Evolutionary conservation across 2,113 vertebrate genomes (phyloP), one percentile per base, ranked within the genome.

Genomic region (Macquaria ambigua): DNA sequence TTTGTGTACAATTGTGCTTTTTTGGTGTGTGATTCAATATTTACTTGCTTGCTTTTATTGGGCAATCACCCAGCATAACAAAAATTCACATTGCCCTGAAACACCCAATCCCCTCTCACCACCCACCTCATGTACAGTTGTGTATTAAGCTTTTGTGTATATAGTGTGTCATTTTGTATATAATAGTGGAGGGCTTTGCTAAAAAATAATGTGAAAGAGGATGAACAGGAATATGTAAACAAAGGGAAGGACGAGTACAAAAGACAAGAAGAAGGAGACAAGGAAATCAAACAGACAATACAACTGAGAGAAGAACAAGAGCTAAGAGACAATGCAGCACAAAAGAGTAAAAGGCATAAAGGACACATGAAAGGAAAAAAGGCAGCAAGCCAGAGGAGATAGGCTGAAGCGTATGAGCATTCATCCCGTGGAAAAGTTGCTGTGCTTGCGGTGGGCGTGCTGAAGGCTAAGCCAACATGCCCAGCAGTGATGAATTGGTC

Each of bases 401-500:
- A 2, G 73, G 58, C 20, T 12, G 61, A 74, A 74, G 77, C 48
- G 8, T 28, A 39, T 11, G 81, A 76, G 83, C 75, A 79, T 77
- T 72, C 73, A 84, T 88, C 74, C 77, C 20, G 4, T 39, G 71
- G 77, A 89, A 62, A 90, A 83, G 91, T 87, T 84, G 86, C 86
- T 76, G 75, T 16, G 81, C 85, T 83, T 23, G 83, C 55, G 84
- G 68, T 81, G 91, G 72, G 59, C n/a, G 61, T 50, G 85, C 89
- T 84, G 86, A 81, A 76, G 84, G 89, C 90, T 61, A 77, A 86
- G 87, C 86, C 90, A 84, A 83, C 90, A 58, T 79, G 89, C 53
- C 76, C 89, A 71, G 80, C 79, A 66, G 90, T 94, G 93, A 93
- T 92, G 88, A 91, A 92, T 92, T 72, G 82, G 80, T 56, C 83